Base-by-base conservation (phyloP, 2,888 invertebrate species). In the Drosophila melanosoma region DNA sequence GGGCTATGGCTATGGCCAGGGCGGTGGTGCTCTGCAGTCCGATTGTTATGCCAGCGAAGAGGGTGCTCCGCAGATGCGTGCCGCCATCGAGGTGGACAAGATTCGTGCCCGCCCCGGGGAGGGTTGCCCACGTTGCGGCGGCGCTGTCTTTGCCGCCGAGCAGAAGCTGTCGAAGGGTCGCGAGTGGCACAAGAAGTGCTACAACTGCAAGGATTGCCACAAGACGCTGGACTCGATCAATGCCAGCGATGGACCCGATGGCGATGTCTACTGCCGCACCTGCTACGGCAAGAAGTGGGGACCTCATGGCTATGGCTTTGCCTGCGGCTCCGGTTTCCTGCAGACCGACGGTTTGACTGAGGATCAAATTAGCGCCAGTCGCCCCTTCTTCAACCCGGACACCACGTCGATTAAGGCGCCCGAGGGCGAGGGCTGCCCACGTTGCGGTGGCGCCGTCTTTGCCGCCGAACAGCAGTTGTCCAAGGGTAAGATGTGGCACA, bases 221-320 rank as follows among this genome's bases (percentile, higher is more conserved):
- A 98, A 98, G 94, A 97, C 98, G 75, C 94, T 99, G 88, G 99
- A 99, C 93, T 99, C 98, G 60, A 98, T 98, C 92, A 98, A 97
- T 90, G 98, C 98, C 84, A 98, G 98, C 91, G 98, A 99, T 92
- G 98, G 97, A 54, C 99, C 99, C 62, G 97, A 98, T 90, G 95
- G 95, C 76, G 97, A 98, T 86, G 96, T 99, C 76, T 99, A 98
- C 94, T 99, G 99, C 94, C 98, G 98, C 94, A 97, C 97, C 91
- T 99, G 99, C 94, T 99, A 99, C 93, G 98, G 98, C 91, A 98
- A 98, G 94, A 98, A 98, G 93, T 99, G 97, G 96, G 99, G 99
- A 89, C 99, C 99, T 62, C 99, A 99, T 93, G 98, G 98, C 74
- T 98, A 98, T 92, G 98, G 98, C 69, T 98, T 98, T 92, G 98